A percentile compares a stretch with the other conserved stretches of the same genome.
phyloP scores from a whole-genome alignment of 2,113 vertebrate species.

The Grammomys surdaster region DNA sequence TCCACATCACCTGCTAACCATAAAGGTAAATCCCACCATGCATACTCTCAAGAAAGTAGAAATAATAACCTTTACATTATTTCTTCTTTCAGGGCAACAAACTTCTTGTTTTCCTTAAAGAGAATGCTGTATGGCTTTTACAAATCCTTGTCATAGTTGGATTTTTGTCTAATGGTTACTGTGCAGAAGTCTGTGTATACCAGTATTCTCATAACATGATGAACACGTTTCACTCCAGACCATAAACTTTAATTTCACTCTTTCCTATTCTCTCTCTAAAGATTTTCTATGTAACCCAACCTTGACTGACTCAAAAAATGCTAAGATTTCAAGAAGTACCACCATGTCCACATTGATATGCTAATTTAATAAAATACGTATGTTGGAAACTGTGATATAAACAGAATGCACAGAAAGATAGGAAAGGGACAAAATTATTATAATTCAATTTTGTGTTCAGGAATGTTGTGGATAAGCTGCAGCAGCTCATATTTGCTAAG shows the following conservation, averaged over 20 bases:
- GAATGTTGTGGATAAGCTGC: too few species aligned
- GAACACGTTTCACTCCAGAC: background rate
- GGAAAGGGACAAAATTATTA: constrained; percentile 9
- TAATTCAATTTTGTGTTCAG: background rate
- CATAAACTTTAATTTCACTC: background rate
- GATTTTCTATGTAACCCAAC: background rate
- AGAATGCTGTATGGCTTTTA: background rate
- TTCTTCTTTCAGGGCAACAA: background rate
- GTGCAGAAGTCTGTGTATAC: background rate
- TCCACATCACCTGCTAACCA: background rate
- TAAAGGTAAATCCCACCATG: constrained; percentile 18
- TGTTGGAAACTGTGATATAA: background rate
- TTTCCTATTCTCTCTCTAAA: background rate
- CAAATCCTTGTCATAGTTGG: background rate
- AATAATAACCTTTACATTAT: background rate
- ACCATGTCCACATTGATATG: background rate
- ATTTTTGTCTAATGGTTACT: background rate
- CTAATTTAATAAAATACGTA: background rate
- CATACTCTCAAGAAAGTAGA: background rate
- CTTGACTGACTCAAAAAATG: background rate
- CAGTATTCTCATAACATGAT: background rate
- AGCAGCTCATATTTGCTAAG: background rate
- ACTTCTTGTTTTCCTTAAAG: background rate
- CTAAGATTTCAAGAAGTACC: background rate
- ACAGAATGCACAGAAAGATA: background rate